A percentile compares a stretch with the other conserved stretches of the same genome.
These are phyloP conservation scores for Pimephales promelas DNA, from an alignment of 2,113 vertebrate genomes.

Conservation along the genomic window DNA sequence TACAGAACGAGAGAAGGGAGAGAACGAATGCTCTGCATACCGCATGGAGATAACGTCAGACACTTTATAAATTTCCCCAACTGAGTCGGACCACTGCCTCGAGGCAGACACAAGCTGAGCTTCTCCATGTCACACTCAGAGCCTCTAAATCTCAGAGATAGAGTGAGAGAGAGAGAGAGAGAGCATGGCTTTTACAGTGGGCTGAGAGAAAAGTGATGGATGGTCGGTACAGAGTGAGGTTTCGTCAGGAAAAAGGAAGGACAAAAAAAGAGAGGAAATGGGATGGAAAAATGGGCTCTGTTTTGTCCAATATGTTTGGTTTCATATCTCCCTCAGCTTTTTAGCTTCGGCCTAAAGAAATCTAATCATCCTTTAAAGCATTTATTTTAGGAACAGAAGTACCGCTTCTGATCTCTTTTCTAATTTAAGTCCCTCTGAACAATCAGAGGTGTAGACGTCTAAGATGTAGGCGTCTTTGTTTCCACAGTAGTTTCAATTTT, in stretches of 20 bases:
- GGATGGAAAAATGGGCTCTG: slow-evolving; percentile 2
- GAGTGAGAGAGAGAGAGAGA: slow-evolving; percentile 10
- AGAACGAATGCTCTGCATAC: slow-evolving; percentile 39
- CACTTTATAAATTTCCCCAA: slow-evolving; percentile 48
- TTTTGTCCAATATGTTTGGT: slow-evolving; percentile 18
- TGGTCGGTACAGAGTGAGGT: not conserved
- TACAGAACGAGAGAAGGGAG: not conserved
- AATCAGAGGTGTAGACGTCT: too few relatives aligned
- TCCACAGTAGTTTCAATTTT: too few relatives aligned
- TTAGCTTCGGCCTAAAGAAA: not conserved
- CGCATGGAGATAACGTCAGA: slow-evolving; percentile 50
- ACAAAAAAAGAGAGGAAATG: slow-evolving; percentile 29
- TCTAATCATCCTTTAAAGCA: slow-evolving; percentile 3
- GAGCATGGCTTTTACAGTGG: slow-evolving; percentile 4
- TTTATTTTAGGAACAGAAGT: slow-evolving; percentile 23
- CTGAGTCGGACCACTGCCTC: slow-evolving; percentile 44
- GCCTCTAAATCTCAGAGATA: slow-evolving; percentile 24
- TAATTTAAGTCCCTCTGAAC: not conserved
- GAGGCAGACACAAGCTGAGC: slow-evolving; percentile 46
- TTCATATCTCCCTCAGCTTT: not conserved
- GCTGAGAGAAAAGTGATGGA: slow-evolving; percentile 5
- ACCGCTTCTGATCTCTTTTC: not conserved
- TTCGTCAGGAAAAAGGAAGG: slow-evolving; percentile 19
- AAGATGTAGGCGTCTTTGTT: too few relatives aligned
- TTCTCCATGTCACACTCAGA: slow-evolving; percentile 46